These are phyloP conservation scores for Schrankia costaestrigalis DNA, from an alignment of 2,888 invertebrate genomes.

Conservation along the genomic window DNA sequence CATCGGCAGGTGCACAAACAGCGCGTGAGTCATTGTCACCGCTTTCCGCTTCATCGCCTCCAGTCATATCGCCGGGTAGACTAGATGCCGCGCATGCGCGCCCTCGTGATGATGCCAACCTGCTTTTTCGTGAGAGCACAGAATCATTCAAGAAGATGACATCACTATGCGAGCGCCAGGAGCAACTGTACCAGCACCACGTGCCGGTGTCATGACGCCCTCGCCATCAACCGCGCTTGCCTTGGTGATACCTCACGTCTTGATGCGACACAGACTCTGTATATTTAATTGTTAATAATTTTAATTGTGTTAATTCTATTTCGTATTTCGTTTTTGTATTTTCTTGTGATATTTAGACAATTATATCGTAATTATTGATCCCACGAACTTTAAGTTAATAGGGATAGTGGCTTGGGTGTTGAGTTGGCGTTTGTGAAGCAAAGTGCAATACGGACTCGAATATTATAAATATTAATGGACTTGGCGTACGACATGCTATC, in stretches of 20 bases:
- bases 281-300: slow-evolving; percentile 78
- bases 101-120: slow-evolving; percentile 67
- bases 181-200: slow-evolving; percentile 78
- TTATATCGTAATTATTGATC: slow-evolving; percentile 74
- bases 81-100: slow-evolving; percentile 70
- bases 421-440: slow-evolving; percentile 64
- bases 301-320: slow-evolving; percentile 78
- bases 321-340: slow-evolving; percentile 79
- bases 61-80: slow-evolving; percentile 71
- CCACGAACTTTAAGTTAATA: slow-evolving; percentile 78
- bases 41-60: slow-evolving; percentile 71
- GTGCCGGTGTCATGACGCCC: slow-evolving; percentile 78
- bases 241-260: slow-evolving; percentile 66
- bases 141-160: slow-evolving; percentile 79
- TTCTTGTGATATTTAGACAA: slow-evolving; percentile 81
- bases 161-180: slow-evolving; percentile 76
- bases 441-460: slow-evolving; percentile 75
- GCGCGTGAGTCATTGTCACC: slow-evolving; percentile 73
- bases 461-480: slow-evolving; percentile 73
- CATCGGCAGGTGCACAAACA: slow-evolving; percentile 64
- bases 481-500: slow-evolving; percentile 66
- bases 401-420: slow-evolving; percentile 69
- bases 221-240: slow-evolving; percentile 56
- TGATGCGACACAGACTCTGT: slow-evolving; percentile 62
- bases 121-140: slow-evolving; percentile 79